Evolutionary conservation across 2,113 vertebrate genomes (phyloP).

Genomic region (Uria aalge): DNA sequence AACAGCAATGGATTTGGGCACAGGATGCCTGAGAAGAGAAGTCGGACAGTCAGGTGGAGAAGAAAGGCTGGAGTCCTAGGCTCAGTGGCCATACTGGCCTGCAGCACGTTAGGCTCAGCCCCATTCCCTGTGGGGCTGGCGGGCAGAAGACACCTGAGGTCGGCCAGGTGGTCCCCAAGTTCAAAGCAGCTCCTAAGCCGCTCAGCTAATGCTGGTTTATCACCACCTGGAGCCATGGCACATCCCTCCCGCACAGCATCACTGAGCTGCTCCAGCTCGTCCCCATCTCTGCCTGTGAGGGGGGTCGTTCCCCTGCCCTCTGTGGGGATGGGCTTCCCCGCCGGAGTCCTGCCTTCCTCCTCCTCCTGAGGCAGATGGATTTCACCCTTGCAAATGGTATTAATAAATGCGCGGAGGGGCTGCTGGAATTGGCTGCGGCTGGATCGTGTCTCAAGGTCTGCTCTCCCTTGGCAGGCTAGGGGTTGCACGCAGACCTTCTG

Average conservation of each 20-base stretch:
- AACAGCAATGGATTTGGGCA: not conserved
- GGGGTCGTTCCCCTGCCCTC: rapidly evolving
- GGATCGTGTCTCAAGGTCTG: not conserved
- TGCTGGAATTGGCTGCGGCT: not conserved
- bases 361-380: not conserved
- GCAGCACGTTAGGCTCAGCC: not conserved
- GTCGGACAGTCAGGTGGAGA: rapidly evolving
- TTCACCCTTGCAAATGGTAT: not conserved
- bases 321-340: rapidly evolving
- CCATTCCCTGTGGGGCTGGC: rapidly evolving
- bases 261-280: not conserved
- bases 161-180: not conserved
- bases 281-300: not conserved
- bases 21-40: not conserved
- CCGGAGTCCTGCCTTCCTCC: rapidly evolving
- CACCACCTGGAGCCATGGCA: rapidly evolving
- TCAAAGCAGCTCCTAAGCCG: not conserved
- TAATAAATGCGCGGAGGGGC: not conserved
- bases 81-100: not conserved
- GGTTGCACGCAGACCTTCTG: not conserved
- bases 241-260: not conserved
- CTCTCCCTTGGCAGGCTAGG: not conserved
- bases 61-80: rapidly evolving
- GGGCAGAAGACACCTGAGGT: not conserved
- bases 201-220: not conserved